These are phyloP conservation scores for Andrena marginata DNA, from an alignment of 2,888 invertebrate genomes.

Conservation along the genomic window DNA sequence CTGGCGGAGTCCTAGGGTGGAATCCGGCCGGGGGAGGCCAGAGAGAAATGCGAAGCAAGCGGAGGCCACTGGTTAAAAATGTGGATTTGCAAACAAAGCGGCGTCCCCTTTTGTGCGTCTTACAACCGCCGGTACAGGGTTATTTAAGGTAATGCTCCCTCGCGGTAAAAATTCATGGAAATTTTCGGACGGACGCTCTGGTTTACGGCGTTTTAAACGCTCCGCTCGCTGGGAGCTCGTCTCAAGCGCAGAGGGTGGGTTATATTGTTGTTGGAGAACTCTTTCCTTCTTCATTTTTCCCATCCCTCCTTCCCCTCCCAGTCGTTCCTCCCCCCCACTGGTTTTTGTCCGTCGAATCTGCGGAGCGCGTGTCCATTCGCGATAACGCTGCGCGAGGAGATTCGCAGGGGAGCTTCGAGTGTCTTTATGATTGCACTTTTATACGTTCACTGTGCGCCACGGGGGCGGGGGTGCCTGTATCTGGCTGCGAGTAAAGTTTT, in stretches of 20 bases:
- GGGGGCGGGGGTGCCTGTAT: not conserved
- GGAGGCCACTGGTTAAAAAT: slow-evolving; percentile 9
- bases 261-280: slow-evolving; percentile 21
- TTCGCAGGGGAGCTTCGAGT: slow-evolving; percentile 1
- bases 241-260: slow-evolving; percentile 11
- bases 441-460: not conserved
- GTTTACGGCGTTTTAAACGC: slow-evolving; percentile 36
- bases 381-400: slow-evolving; percentile 29
- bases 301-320: not conserved
- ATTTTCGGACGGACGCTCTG: slow-evolving; percentile 40
- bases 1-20: not conserved
- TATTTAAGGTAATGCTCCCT: slow-evolving; percentile 56
- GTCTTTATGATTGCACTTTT: slow-evolving; percentile 30
- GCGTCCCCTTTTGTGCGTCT: slow-evolving; percentile 27
- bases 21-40: not conserved
- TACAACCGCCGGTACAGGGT: slow-evolving; percentile 25
- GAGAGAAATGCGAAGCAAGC: slow-evolving; percentile 3
- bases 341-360: not conserved
- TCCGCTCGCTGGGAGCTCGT: slow-evolving; percentile 10
- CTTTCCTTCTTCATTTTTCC: not conserved
- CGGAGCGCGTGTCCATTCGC: slow-evolving; percentile 26
- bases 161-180: slow-evolving; percentile 51
- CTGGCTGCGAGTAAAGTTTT: not conserved
- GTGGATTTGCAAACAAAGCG: slow-evolving; percentile 26
- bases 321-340: not conserved